phyloP scores from a whole-genome alignment of 2,888 invertebrate genomes.

The Nymphalis c-album region DNA sequence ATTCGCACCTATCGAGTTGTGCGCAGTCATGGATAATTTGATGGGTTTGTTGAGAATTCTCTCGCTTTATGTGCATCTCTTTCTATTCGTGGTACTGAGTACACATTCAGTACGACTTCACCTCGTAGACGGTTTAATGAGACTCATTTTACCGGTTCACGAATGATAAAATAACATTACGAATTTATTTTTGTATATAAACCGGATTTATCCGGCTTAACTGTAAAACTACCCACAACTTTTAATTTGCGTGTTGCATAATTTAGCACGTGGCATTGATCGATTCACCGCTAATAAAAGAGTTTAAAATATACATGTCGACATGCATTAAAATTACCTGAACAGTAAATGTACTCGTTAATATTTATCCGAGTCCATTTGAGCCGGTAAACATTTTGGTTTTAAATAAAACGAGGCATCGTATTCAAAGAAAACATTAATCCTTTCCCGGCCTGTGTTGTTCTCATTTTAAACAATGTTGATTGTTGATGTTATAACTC shows the following conservation, averaged over 20 bases:
- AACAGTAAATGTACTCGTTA: conserved; percentile 50
- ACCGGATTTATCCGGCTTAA: too few relatives aligned
- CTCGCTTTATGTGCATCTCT: too few relatives aligned
- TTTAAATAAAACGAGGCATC: conserved; percentile 27
- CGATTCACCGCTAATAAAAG: conserved; percentile 46
- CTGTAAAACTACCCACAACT: too few relatives aligned
- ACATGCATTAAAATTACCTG: conserved; percentile 56
- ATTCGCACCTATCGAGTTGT: too few relatives aligned
- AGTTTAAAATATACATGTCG: conserved; percentile 54
- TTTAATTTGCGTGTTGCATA: not conserved
- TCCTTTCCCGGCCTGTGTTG: conserved; percentile 22
- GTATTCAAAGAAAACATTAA: conserved; percentile 31
- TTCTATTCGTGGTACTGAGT: too few relatives aligned
- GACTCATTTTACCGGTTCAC: too few relatives aligned
- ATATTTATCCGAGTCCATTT: conserved; percentile 50
- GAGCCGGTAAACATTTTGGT: conserved; percentile 30
- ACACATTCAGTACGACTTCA: too few relatives aligned
- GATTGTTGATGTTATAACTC: not conserved
- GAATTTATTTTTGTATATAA: too few relatives aligned
- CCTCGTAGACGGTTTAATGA: too few relatives aligned
- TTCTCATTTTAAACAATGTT: conserved; percentile 3
- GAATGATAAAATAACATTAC: too few relatives aligned
- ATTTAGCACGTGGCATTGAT: conserved; percentile 27
- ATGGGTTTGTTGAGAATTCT: too few relatives aligned
- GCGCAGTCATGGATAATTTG: too few relatives aligned